A percentile compares a stretch with the other conserved stretches of the same genome.
Evolutionary conservation across 2,888 invertebrate genomes (phyloP).

Genomic region (Scelioninae gen. 1): DNA sequence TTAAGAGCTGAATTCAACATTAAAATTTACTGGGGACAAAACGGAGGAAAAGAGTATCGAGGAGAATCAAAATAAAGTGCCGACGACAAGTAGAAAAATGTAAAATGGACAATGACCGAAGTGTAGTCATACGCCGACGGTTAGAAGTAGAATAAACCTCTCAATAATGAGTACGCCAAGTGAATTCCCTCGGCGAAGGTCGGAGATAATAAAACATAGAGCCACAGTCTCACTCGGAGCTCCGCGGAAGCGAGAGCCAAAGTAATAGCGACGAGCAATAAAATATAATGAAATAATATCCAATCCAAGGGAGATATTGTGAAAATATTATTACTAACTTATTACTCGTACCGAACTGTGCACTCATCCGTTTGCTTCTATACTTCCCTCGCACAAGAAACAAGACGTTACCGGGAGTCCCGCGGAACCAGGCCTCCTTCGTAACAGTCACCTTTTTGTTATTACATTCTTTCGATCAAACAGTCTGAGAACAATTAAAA

Average conservation of each 20-base stretch:
- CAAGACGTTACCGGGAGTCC: constrained; percentile 56
- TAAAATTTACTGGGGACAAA: constrained; percentile 28
- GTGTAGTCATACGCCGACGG: constrained; percentile 75
- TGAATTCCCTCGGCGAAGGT: constrained; percentile 81
- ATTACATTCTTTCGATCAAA: constrained; percentile 51
- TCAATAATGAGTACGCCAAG: constrained; percentile 83
- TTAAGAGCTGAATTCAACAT: constrained; percentile 31
- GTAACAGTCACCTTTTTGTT: constrained; percentile 50
- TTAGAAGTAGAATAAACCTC: constrained; percentile 83
- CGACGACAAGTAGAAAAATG: constrained; percentile 67
- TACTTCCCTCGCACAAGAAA: constrained; percentile 51
- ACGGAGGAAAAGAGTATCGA: constrained; percentile 25
- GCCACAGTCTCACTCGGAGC: constrained; percentile 75
- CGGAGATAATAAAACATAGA: constrained; percentile 81
- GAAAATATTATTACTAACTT: constrained; percentile 84
- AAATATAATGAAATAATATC: constrained; percentile 83
- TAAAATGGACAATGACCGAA: constrained; percentile 69
- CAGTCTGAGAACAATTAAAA: constrained; percentile 21
- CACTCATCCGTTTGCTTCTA: constrained; percentile 67
- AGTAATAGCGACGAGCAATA: constrained; percentile 82
- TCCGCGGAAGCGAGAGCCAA: constrained; percentile 75
- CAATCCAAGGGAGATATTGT: constrained; percentile 83
- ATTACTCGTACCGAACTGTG: constrained; percentile 77
- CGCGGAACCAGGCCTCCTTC: constrained; percentile 52
- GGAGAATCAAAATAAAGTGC: constrained; percentile 68